phyloP scores from a whole-genome alignment of 2,113 vertebrate genomes.

The Nothocercus julius region DNA sequence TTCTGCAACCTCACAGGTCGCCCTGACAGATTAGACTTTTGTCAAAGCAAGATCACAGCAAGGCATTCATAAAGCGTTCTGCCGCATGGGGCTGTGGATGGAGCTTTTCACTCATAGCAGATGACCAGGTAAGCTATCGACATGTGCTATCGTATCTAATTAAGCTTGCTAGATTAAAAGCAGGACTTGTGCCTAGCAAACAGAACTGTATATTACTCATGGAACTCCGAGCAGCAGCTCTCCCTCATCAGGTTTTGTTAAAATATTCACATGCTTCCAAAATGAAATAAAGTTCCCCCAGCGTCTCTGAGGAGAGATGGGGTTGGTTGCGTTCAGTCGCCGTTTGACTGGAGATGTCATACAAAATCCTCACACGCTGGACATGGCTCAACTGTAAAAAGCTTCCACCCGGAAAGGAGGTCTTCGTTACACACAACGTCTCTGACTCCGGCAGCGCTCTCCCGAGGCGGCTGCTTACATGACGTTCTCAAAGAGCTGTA shows the following conservation, averaged over 20 bases:
- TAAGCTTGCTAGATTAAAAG: conserved; percentile 59
- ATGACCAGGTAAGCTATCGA: conserved; percentile 54
- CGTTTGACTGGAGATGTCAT: conserved; percentile 44
- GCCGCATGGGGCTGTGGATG: background rate
- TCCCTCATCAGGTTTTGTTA: conserved; percentile 53
- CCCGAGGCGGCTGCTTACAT: conserved; percentile 78
- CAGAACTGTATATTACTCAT: conserved; percentile 57
- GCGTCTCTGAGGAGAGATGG: conserved; percentile 53
- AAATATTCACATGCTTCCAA: conserved; percentile 79
- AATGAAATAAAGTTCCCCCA: conserved; percentile 63
- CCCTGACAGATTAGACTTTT: background rate
- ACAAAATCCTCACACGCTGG: conserved; percentile 70
- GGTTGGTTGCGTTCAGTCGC: conserved; percentile 39
- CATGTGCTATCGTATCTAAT: conserved; percentile 53
- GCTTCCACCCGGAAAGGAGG: conserved; percentile 67
- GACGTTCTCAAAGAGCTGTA: conserved; percentile 97
- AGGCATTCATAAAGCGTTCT: conserved; percentile 59
- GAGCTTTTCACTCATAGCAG: conserved; percentile 38
- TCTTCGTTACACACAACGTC: conserved; percentile 53
- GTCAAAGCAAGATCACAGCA: conserved; percentile 46
- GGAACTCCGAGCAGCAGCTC: conserved; percentile 68
- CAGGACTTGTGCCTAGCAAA: conserved; percentile 64
- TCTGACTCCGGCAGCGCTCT: conserved; percentile 29
- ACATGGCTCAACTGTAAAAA: conserved; percentile 69
- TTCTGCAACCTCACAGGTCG: background rate